Percentiles rank a stretch among this genome's conserved stretches.
Conservation (phyloP, 2,888 invertebrate genomes). For the Junonia oenone region DNA sequence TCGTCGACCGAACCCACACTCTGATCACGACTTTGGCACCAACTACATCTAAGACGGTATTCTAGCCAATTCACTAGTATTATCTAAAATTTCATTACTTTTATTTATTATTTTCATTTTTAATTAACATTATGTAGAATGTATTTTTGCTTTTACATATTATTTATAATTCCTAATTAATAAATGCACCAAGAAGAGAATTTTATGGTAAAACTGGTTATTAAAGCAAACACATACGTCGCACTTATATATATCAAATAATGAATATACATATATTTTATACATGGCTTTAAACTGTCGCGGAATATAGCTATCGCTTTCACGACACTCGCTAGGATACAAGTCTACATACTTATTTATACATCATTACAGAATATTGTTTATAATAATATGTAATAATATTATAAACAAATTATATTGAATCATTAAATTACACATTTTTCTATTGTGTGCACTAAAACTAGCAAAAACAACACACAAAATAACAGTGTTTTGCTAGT, state of each 20-base stretch:
- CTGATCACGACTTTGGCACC: constrained; percentile 61
- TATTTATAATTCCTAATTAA: constrained; percentile 20
- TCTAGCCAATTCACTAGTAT: constrained; percentile 15
- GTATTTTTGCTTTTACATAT: constrained; percentile 9
- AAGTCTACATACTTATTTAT: not conserved
- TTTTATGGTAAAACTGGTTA: not conserved
- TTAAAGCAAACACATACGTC: not conserved
- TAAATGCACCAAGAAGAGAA: constrained; percentile 37
- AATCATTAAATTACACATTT: too few relatives aligned
- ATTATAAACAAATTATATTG: too few relatives aligned
- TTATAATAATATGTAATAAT: not conserved
- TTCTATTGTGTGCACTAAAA: too few relatives aligned
- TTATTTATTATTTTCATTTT: constrained; percentile 7
- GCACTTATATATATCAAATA: not conserved
- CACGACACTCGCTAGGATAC: not conserved
- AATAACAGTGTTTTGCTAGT: too few relatives aligned
- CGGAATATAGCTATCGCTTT: not conserved
- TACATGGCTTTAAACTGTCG: not conserved
- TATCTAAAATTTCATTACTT: constrained; percentile 14
- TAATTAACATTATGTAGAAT: constrained; percentile 4
- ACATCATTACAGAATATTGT: not conserved
- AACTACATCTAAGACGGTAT: constrained; percentile 41
- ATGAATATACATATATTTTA: not conserved
- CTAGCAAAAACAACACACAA: too few relatives aligned
- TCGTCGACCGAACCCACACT: constrained; percentile 15